phyloP scores from a whole-genome alignment of 92 coral and sea anemone genomes.

The Porites divaricata region DNA sequence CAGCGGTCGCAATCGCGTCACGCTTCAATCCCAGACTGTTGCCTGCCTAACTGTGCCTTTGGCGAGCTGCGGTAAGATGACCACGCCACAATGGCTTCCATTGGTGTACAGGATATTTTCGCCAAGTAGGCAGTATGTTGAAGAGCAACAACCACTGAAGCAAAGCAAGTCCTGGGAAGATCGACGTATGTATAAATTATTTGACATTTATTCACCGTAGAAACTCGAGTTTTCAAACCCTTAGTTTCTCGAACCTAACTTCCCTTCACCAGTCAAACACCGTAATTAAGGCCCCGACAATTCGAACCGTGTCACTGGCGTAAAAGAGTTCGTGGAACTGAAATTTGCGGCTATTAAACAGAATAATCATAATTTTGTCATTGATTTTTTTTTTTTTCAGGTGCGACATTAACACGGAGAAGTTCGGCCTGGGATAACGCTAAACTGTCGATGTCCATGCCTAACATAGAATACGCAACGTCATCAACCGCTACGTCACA shows the following conservation, averaged over 20 bases:
- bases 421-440: slow-evolving; percentile 81
- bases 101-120: slow-evolving; percentile 70
- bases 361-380: neutral
- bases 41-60: slow-evolving; percentile 79
- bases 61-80: slow-evolving; percentile 61
- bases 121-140: slow-evolving; percentile 11
- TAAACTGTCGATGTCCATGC: slow-evolving; percentile 59
- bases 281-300: no score
- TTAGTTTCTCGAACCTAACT: no score
- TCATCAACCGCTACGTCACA: slow-evolving; percentile 48
- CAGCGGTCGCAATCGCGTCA: slow-evolving; percentile 86
- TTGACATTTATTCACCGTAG: neutral
- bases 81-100: slow-evolving; percentile 60
- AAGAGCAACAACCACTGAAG: slow-evolving; percentile 1
- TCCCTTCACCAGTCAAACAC: no score
- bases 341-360: no score
- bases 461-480: slow-evolving; percentile 37
- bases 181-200: slow-evolving; percentile 7
- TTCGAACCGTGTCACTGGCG: no score
- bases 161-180: slow-evolving; percentile 4
- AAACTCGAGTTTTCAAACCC: no score
- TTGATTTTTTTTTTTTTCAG: slow-evolving; percentile 27
- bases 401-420: slow-evolving; percentile 56
- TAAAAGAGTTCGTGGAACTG: no score
- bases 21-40: slow-evolving; percentile 67